A percentile compares a stretch with the other conserved stretches of the same genome.
These are phyloP conservation scores for Hippoglossus hippoglossus DNA, from an alignment of 2,797 vertebrate species.

Conservation along the genomic window DNA sequence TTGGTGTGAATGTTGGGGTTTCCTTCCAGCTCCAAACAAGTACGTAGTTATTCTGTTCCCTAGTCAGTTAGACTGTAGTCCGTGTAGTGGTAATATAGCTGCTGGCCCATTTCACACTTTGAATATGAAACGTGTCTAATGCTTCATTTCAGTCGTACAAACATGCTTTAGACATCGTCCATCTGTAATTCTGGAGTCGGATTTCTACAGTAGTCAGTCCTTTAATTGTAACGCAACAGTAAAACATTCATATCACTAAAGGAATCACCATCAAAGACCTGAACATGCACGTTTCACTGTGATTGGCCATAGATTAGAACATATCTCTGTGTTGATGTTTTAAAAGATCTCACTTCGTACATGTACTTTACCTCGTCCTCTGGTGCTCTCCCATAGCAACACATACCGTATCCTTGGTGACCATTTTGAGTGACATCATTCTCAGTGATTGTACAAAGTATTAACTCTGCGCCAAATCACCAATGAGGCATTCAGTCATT, in stretches of 20 bases:
- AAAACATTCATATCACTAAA: slow-evolving; percentile 33
- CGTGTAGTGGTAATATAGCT: slow-evolving; percentile 28
- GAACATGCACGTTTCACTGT: slow-evolving; percentile 59
- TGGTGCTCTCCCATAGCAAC: slow-evolving; percentile 63
- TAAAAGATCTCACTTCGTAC: slow-evolving; percentile 31
- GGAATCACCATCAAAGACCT: slow-evolving; percentile 34
- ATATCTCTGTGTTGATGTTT: slow-evolving; percentile 60
- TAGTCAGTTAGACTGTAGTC: slow-evolving; percentile 29
- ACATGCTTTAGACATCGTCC: slow-evolving; percentile 33
- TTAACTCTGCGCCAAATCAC: slow-evolving; percentile 35
- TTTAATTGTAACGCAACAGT: slow-evolving; percentile 34
- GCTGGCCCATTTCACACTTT: slow-evolving; percentile 30
- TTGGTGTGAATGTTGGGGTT: slow-evolving; percentile 36
- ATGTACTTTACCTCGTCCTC: slow-evolving; percentile 48
- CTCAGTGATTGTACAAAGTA: slow-evolving; percentile 31
- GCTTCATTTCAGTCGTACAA: slow-evolving; percentile 39
- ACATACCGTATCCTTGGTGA: slow-evolving; percentile 29
- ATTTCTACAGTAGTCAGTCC: slow-evolving; percentile 20
- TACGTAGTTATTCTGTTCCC: slow-evolving; percentile 5
- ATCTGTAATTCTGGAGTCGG: slow-evolving; percentile 43
- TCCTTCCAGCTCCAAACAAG: slow-evolving; percentile 10
- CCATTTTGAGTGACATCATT: slow-evolving; percentile 24
- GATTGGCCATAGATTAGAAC: slow-evolving; percentile 51
- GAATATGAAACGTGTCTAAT: slow-evolving; percentile 25
- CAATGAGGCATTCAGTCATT: slow-evolving; percentile 12